Conservation (phyloP, 2,888 invertebrate genomes). For the Pocota personata region DNA sequence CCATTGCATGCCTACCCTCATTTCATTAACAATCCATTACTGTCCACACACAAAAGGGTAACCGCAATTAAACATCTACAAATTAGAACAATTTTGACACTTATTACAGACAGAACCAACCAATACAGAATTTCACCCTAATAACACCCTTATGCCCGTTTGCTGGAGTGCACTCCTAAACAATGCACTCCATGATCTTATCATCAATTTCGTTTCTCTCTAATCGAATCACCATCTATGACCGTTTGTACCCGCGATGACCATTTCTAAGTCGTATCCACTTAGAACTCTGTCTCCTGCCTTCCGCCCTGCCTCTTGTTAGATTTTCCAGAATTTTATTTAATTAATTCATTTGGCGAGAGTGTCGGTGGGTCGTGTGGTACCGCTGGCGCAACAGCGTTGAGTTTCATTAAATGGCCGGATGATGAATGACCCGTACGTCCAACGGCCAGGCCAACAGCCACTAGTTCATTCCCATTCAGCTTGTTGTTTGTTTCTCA, state of each 20-base stretch:
- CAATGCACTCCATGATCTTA: slow-evolving; percentile 54
- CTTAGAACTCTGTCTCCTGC: background rate
- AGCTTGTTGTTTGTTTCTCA: slow-evolving; percentile 63
- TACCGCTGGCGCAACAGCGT: slow-evolving; percentile 29
- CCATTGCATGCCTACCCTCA: slow-evolving; percentile 42
- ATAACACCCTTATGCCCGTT: slow-evolving; percentile 45
- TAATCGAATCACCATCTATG: slow-evolving; percentile 69
- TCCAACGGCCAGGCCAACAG: slow-evolving; percentile 66
- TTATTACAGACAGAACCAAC: background rate
- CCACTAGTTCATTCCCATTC: slow-evolving; percentile 58
- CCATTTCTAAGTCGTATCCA: slow-evolving; percentile 33
- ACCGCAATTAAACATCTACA: slow-evolving; percentile 56
- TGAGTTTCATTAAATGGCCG: slow-evolving; percentile 71
- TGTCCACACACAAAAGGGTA: slow-evolving; percentile 61
- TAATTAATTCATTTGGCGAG: slow-evolving; percentile 71
- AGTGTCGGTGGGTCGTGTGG: slow-evolving; percentile 46
- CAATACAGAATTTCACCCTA: background rate
- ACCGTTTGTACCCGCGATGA: slow-evolving; percentile 44
- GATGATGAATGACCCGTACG: slow-evolving; percentile 73
- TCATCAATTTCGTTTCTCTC: slow-evolving; percentile 50
- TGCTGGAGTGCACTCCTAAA: background rate
- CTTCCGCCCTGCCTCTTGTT: slow-evolving; percentile 19
- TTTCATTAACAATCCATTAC: slow-evolving; percentile 51
- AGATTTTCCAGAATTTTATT: slow-evolving; percentile 70
- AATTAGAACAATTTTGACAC: slow-evolving; percentile 58